phyloP scores from a whole-genome alignment of 1,140 invertebrate genomes.

The Caligus rogercresseyi region DNA sequence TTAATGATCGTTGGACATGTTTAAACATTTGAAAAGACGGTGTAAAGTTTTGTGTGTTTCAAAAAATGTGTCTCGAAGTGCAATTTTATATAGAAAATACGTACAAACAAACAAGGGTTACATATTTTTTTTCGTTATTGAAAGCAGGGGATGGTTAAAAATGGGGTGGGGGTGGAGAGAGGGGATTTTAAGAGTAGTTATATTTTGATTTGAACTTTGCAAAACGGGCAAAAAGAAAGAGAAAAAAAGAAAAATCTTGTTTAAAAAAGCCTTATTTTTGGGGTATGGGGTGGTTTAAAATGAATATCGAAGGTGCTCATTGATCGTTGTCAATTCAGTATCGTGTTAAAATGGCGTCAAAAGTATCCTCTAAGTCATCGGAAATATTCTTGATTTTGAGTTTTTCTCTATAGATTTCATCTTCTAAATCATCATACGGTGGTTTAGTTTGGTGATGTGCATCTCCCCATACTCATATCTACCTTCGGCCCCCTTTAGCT shows the following conservation, averaged over 20 bases:
- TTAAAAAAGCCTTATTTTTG: not conserved
- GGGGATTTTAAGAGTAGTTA: too few relatives aligned
- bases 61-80: too few relatives aligned
- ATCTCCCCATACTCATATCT: conserved; percentile 4
- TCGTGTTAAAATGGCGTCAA: conserved; percentile 5
- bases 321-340: not conserved
- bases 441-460: conserved; percentile 6
- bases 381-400: not conserved
- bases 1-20: too few relatives aligned
- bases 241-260: not conserved
- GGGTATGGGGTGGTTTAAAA: not conserved
- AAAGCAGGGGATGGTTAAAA: too few relatives aligned
- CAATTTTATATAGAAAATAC: too few relatives aligned
- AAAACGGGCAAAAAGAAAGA: not conserved
- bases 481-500: not conserved
- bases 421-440: conserved; percentile 5
- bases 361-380: conserved; percentile 4
- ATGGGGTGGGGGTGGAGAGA: too few relatives aligned
- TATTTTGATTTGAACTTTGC: too few relatives aligned
- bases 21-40: too few relatives aligned
- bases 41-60: too few relatives aligned
- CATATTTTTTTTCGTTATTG: too few relatives aligned
- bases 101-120: too few relatives aligned
- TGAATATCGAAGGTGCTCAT: not conserved
- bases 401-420: conserved; percentile 5